Evolutionary conservation across 2,888 invertebrate species (phyloP).

Genomic region (Dynastes grantii): DNA sequence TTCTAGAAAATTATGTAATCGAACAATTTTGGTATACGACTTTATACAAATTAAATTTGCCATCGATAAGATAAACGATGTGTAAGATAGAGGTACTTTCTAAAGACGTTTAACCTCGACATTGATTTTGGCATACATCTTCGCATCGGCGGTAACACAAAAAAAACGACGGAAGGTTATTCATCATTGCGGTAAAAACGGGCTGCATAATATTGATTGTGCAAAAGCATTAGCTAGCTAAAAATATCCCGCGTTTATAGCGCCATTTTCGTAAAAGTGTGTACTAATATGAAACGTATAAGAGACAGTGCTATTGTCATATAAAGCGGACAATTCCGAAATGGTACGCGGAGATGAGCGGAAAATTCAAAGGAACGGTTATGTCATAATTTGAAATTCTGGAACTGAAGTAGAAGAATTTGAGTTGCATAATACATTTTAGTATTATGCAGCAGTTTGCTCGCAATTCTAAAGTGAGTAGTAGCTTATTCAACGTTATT

Average conservation of each 20-base stretch:
- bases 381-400: background rate
- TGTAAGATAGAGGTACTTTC: constrained; percentile 14
- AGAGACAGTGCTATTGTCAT: background rate
- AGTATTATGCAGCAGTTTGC: background rate
- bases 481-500: too few relatives aligned
- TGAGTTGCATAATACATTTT: background rate
- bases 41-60: background rate
- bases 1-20: constrained; percentile 27
- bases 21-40: background rate
- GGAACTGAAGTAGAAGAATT: background rate
- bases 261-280: background rate
- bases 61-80: too few relatives aligned
- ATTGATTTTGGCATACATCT: constrained; percentile 37
- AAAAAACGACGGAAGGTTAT: constrained; percentile 1
- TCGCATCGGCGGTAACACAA: constrained; percentile 4
- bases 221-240: constrained; percentile 1
- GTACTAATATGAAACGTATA: too few relatives aligned
- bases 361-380: constrained; percentile 3
- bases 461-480: too few relatives aligned
- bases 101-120: constrained; percentile 34
- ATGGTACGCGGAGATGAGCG: background rate
- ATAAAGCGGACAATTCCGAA: background rate
- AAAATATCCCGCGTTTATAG: background rate
- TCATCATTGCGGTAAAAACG: background rate
- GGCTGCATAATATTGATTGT: background rate